phyloP scores from a whole-genome alignment of 2,113 vertebrate species.

The Coracopsis vasa region DNA sequence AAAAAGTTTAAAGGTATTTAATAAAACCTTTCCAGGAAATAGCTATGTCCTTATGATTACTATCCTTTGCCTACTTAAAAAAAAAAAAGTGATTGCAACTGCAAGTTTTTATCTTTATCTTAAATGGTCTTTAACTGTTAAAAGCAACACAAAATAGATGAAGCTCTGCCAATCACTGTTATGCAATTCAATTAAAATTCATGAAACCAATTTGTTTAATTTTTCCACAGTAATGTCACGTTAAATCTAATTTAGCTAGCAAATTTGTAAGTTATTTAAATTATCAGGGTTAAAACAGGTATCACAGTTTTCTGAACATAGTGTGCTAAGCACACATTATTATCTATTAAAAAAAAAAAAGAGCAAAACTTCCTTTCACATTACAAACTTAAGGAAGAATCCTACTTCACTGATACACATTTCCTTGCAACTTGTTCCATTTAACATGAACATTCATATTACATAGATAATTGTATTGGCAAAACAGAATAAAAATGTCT shows the following conservation, averaged over 20 bases:
- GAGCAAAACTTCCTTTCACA: background rate
- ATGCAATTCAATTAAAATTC: slow-evolving; percentile 18
- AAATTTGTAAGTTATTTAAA: background rate
- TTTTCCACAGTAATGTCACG: background rate
- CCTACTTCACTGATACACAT: background rate
- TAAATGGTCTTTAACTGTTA: background rate
- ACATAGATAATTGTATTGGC: background rate
- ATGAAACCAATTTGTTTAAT: background rate
- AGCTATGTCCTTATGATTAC: background rate
- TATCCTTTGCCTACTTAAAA: background rate
- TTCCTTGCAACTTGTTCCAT: background rate
- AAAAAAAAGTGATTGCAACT: background rate
- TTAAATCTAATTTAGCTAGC: background rate
- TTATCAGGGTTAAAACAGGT: background rate
- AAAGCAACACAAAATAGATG: background rate
- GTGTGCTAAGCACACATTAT: background rate
- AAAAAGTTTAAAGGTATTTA: background rate
- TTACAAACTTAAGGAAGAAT: background rate
- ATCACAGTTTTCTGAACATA: background rate
- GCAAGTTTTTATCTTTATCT: background rate
- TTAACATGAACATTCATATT: background rate
- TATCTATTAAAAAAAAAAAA: background rate
- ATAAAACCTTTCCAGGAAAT: background rate
- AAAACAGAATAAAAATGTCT: background rate
- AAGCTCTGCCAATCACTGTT: background rate